Conservation (phyloP, 2,797 vertebrate species). For the Ammospiza maritima region DNA sequence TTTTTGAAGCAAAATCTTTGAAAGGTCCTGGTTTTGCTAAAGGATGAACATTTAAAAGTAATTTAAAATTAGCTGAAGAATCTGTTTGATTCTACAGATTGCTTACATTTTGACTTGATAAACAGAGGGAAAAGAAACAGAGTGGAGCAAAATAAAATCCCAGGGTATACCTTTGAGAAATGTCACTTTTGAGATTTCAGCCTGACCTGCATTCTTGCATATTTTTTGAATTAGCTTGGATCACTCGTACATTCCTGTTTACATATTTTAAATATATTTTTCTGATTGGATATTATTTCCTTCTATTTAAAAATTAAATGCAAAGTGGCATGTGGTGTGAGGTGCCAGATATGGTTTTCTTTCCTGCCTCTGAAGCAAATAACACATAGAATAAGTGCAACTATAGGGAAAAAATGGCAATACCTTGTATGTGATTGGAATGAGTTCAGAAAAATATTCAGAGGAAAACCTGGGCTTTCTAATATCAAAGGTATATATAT, state of each 20-base stretch:
- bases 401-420: neutral
- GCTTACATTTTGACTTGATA: neutral
- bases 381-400: neutral
- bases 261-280: neutral
- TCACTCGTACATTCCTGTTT: neutral
- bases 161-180: neutral
- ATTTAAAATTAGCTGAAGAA: neutral
- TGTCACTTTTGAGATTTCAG: neutral
- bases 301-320: neutral
- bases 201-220: neutral
- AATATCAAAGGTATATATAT: neutral
- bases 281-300: neutral
- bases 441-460: neutral
- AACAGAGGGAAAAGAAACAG: neutral
- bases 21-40: neutral
- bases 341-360: neutral
- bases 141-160: neutral
- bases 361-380: neutral
- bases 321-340: neutral
- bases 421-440: neutral
- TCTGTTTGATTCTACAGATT: neutral
- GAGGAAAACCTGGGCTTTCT: neutral
- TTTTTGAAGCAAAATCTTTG: neutral
- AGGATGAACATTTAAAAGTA: neutral
- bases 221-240: neutral